Evolutionary conservation across 2,113 vertebrate species (phyloP), one percentile per base, ranked within the genome.

Genomic region (Clarias magur): DNA sequence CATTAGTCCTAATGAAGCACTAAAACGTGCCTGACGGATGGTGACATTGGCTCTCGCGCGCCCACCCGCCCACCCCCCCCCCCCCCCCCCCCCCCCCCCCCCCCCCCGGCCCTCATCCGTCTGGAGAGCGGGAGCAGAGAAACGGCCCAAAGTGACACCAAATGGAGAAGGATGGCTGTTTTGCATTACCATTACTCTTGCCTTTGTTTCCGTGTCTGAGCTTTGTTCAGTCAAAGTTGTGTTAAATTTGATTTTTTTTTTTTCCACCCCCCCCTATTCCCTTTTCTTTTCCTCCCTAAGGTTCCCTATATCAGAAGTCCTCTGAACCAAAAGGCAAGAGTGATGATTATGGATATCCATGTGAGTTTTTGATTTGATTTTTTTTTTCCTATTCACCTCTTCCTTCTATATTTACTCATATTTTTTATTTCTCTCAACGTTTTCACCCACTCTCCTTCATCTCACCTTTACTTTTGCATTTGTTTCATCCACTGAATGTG

Each of bases 261-360:
- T 93, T 85, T 91, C 92, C 96, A 95, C 94, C 92, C 95, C 94
- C 90, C 90, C 96, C 94, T 89, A 92, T 67, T 25, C 67, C 90
- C 90, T 87, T 85, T 89, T 94, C 91, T 75, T 91, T 88, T 83
- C 87, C 80, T 96, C 94, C 93, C 92, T 56, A 98, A 99, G 97
- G 98, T 98, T 98, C 97, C 95, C 97, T 98, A 95, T 97, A 97
- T 96, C 97, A 97, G 95, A 97, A 98, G 97, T 97, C 98, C 94
- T 97, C 97, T 93, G 97, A 99, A 93, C 96, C 96, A 93, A 98
- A 97, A 96, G 96, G 94, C 92, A 95, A 96, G 96, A 97, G 87
- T 88, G 88, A 95, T 97, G 96, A 97, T 96, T 97, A 97, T 95
- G 97, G 96, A 96, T 97, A 96, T 96, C 95, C 97, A 97, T 98